These are phyloP conservation scores for Syrmaticus mikado DNA, from an alignment of 2,113 vertebrate genomes.

Conservation along the genomic window DNA sequence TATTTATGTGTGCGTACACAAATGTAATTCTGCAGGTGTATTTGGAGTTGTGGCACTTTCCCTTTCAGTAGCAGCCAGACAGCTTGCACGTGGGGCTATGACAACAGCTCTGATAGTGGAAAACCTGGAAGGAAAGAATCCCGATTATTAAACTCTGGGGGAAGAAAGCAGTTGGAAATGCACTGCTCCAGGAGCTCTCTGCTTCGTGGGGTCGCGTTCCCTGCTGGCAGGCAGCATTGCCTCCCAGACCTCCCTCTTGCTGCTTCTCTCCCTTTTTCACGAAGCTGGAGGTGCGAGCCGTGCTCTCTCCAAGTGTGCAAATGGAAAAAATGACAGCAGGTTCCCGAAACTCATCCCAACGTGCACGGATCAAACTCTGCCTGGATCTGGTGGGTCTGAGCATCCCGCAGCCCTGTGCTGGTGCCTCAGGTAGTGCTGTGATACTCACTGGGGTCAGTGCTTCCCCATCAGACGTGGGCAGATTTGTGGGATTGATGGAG, in stretches of 20 bases:
- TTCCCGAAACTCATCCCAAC: background rate
- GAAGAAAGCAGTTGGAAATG: background rate
- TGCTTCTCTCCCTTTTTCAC: background rate
- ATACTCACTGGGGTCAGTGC: background rate
- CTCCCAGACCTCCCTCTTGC: background rate
- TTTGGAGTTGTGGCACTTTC: background rate
- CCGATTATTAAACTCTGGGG: background rate
- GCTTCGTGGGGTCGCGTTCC: background rate
- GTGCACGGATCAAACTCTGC: background rate
- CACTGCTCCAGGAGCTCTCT: background rate
- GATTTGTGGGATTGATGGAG: background rate
- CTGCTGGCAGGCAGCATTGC: rapidly evolving
- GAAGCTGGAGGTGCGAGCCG: background rate
- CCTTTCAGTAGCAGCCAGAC: background rate
- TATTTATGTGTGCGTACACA: background rate
- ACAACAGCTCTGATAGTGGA: background rate
- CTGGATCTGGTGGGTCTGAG: rapidly evolving
- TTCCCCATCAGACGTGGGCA: background rate
- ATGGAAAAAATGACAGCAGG: background rate
- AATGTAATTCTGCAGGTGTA: background rate
- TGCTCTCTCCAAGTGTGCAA: background rate
- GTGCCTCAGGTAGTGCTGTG: background rate
- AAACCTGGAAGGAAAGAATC: constrained; percentile 51
- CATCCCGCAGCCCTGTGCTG: background rate
- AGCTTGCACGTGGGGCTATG: background rate